Base-by-base conservation (phyloP, 2,113 vertebrate genomes). In the Carettochelys insculpta region DNA sequence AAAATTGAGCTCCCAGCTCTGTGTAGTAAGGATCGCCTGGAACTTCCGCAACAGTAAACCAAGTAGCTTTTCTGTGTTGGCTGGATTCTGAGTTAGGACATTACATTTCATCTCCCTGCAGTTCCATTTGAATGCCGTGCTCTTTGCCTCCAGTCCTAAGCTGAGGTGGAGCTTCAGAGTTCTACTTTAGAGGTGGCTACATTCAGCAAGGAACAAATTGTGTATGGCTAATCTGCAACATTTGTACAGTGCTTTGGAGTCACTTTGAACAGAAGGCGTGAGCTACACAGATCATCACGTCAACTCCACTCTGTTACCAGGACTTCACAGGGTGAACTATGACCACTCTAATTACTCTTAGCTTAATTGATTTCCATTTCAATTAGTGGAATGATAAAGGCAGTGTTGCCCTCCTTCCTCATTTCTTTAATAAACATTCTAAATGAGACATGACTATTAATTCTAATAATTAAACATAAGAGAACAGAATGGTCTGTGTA, bases 381-480 rank as follows among this genome's bases (percentile, higher is more conserved):
- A 79, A 90, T 88, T 95, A 95, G 92, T 93, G 93, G 95, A 92
- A 81, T 80, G 82, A 93, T 92, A 92, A 96, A 95, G 92, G 92
- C 93, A 95, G 87, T 94, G 87, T 95, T 94, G 95, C 85, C 85
- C 41, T 73, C 68, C 25, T 25, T 43, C 38, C 68, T 43, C 11
- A 27, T 45, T 94, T 94, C 93, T 95, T 95, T 95, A 96, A 95
- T 95, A 96, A 95, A 94, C 81, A 43, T 85, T 92, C 73, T 71
- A 85, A 95, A 92, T 89, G 93, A 87, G 93, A 86, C 92, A 65
- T 5, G 1, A 77, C 45, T 65, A 52, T 87, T 88, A 56, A 52
- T 92, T 92, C 96, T 94, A 92, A 89, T 94, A 90, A 95, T 92
- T 95, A n/a, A n/a, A n/a, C n/a, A n/a, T n/a, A 95, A 90, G 48